These are phyloP conservation scores for Ormyrus pomaceus DNA, from an alignment of 2,888 invertebrate genomes.

Conservation along the genomic window DNA sequence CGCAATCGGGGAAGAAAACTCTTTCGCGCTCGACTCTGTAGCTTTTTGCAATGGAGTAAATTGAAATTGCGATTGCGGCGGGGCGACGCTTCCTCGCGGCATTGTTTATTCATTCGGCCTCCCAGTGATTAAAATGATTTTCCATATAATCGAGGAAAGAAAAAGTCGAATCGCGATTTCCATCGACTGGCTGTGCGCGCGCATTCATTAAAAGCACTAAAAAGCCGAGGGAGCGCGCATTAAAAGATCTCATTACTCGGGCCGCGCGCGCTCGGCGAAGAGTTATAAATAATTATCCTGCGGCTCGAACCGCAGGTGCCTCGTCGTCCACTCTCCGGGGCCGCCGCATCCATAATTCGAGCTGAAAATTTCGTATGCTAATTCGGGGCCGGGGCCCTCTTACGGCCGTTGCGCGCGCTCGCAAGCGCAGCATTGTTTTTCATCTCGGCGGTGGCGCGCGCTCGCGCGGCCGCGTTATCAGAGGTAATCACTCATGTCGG, in stretches of 20 bases:
- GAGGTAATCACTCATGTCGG: slow-evolving; percentile 54
- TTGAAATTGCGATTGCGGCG: too few relatives aligned
- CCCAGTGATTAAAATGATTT: background rate
- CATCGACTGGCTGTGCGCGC: background rate
- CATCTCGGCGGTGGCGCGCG: slow-evolving; percentile 29
- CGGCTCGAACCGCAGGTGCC: slow-evolving; percentile 44
- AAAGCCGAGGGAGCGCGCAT: slow-evolving; percentile 17
- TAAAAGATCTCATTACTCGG: slow-evolving; percentile 34
- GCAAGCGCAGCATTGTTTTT: slow-evolving; percentile 51
- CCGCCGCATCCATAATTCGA: slow-evolving; percentile 48
- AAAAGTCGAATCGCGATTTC: slow-evolving; percentile 16
- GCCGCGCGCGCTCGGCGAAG: background rate
- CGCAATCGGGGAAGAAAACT: too few relatives aligned
- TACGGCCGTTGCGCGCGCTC: background rate
- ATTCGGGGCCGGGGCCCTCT: slow-evolving; percentile 5
- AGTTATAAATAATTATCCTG: slow-evolving; percentile 51
- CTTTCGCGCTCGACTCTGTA: too few relatives aligned
- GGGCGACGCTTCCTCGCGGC: too few relatives aligned
- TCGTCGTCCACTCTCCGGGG: background rate
- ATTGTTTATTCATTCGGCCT: background rate
- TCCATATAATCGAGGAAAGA: slow-evolving; percentile 6
- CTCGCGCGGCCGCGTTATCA: slow-evolving; percentile 47
- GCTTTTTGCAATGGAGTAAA: too few relatives aligned
- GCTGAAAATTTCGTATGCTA: slow-evolving; percentile 52
- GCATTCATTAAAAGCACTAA: slow-evolving; percentile 32